Conservation (phyloP, 37 sponge, comb jelly and placozoan species). For the Haliclona indistincta region DNA sequence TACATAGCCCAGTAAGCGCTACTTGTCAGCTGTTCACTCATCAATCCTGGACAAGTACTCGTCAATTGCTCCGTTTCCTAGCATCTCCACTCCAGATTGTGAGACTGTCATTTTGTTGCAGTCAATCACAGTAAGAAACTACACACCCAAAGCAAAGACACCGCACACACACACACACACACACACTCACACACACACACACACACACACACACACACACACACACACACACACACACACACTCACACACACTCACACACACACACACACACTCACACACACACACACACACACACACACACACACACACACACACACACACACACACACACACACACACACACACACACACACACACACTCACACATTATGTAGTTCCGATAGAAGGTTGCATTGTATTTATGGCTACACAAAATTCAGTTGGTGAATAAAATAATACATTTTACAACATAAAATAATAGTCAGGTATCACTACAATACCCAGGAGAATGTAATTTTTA, state of each 20-base stretch:
- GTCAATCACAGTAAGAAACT: neutral
- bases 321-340: slow-evolving; percentile 14
- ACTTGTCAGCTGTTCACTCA: neutral
- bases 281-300: slow-evolving; percentile 12
- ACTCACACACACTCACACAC: slow-evolving; percentile 22
- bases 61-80: neutral
- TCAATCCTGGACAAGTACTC: neutral
- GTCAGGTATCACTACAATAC: too few species aligned
- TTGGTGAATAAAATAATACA: too few species aligned
- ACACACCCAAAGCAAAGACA: neutral
- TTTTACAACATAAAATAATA: too few species aligned
- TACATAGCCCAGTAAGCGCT: neutral
- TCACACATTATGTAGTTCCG: too few species aligned
- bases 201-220: slow-evolving; percentile 20
- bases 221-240: slow-evolving; percentile 29
- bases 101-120: too few species aligned
- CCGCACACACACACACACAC: slow-evolving; percentile 6
- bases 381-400: too few species aligned
- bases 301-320: slow-evolving; percentile 21
- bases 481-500: too few species aligned
- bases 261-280: neutral
- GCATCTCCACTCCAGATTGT: too few species aligned
- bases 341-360: neutral
- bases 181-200: slow-evolving; percentile 29
- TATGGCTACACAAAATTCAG: too few species aligned